Evolutionary conservation across 2,888 invertebrate species (phyloP), one percentile per base, ranked within the genome.

Genomic region (Papilio elwesi): DNA sequence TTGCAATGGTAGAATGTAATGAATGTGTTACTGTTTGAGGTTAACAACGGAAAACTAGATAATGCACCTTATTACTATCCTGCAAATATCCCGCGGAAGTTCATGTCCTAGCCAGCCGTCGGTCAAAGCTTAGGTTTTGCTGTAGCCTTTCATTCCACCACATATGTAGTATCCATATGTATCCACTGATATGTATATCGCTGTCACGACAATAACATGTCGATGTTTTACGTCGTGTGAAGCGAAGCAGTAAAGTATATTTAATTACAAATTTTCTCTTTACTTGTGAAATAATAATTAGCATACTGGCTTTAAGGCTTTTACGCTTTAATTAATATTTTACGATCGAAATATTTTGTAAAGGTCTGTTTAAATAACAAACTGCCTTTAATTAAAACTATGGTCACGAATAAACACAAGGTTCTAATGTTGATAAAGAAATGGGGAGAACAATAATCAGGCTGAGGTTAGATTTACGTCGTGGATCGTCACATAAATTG

Each of bases 181-280:
- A 43, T 43, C 43, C 43, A 51, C 26, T 26, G n/a, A 26, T 4
- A 26, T 26, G 4, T 49, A 49, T 49, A 68, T 68, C 49, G 49
- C 15, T 26, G 51, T 38, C 7, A 59, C 59, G 51, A 68, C 59
- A 38, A 48, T 59, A 15, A 59, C 15, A 11, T 62, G 12, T 36
- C 36, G n/a, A 47, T n/a, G 13, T 16, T 4, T 53, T 55, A n/a
- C 11, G 13, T 11, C 38, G 43, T 57, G 71, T 59, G 66, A 59
- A 59, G 16, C 5, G 8, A 59, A 57, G 59, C 51, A 51, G 13
- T 59, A 71, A 66, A 51, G 52, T 52, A 3, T 49, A 10, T 43
- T 66, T 66, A 65, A 70, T 57, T 70, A 65, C 12, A 6, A 43
- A 26, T 70, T 59, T 70, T 55, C 13, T 12, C 10, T 66, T 8